Conservation (phyloP, 2,113 vertebrate genomes). For the Xiphorhynchus elegans region DNA sequence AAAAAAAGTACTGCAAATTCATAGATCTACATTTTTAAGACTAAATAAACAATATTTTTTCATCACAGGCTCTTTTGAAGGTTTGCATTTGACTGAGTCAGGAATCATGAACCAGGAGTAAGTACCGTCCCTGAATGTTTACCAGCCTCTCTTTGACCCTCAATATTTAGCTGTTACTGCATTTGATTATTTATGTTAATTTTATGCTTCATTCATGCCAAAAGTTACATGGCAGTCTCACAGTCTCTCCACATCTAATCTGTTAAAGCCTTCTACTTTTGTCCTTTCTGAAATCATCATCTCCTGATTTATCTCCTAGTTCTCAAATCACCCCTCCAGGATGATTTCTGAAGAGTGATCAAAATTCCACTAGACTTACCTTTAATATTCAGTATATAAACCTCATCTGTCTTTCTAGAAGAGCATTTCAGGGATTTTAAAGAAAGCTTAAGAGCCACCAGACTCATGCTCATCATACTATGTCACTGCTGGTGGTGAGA, state of each 20-base stretch:
- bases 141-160: background rate
- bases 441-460: background rate
- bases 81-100: background rate
- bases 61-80: background rate
- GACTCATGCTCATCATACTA: background rate
- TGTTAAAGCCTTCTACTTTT: background rate
- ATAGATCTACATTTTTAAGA: background rate
- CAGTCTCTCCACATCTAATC: background rate
- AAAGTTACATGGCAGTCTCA: background rate
- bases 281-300: background rate
- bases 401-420: background rate
- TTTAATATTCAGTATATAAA: background rate
- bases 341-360: background rate
- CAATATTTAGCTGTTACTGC: background rate
- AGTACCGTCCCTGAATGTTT: background rate
- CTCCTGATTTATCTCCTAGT: background rate
- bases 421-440: background rate
- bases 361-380: background rate
- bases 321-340: background rate
- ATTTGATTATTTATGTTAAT: background rate
- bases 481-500: background rate
- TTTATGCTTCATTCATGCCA: background rate
- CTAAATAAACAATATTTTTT: background rate
- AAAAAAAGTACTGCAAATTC: background rate
- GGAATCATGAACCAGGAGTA: constrained; percentile 30